Evolutionary conservation across 2,888 invertebrate species (phyloP).

Genomic region (Hydriomena furcata): DNA sequence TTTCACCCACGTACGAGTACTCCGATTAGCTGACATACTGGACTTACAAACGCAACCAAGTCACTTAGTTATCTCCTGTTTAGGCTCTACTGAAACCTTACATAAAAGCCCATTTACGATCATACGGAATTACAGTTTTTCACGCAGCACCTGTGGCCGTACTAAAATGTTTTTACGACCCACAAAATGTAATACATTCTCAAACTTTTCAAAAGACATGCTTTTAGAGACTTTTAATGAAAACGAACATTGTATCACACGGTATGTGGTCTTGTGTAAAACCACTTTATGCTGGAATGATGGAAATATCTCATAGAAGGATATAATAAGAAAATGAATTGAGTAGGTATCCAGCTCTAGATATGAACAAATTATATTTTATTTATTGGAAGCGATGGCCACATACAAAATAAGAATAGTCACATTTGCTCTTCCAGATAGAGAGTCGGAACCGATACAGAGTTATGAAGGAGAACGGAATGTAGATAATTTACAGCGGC

Average conservation of each 20-base stretch:
- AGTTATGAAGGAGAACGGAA: constrained; percentile 67
- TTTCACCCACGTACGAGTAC: constrained; percentile 46
- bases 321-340: constrained; percentile 1
- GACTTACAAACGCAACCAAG: constrained; percentile 30
- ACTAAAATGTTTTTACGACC: constrained; percentile 68
- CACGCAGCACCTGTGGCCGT: constrained; percentile 68
- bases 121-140: constrained; percentile 58
- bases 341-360: background rate
- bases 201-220: constrained; percentile 46
- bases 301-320: background rate
- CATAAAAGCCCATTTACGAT: constrained; percentile 61
- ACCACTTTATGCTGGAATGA: background rate
- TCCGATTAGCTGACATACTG: constrained; percentile 37
- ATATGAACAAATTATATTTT: constrained; percentile 19
- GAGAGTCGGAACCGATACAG: constrained; percentile 54
- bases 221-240: constrained; percentile 32
- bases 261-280: constrained; percentile 2
- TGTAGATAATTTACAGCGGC: constrained; percentile 65
- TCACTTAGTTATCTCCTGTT: constrained; percentile 40
- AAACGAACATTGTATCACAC: constrained; percentile 22
- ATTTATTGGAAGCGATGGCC: constrained; percentile 32
- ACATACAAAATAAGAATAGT: constrained; percentile 32
- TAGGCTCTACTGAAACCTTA: constrained; percentile 34
- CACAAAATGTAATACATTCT: constrained; percentile 56
- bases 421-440: constrained; percentile 41